phyloP scores from a whole-genome alignment of 2,797 vertebrate species.

The Lagodon rhomboides region DNA sequence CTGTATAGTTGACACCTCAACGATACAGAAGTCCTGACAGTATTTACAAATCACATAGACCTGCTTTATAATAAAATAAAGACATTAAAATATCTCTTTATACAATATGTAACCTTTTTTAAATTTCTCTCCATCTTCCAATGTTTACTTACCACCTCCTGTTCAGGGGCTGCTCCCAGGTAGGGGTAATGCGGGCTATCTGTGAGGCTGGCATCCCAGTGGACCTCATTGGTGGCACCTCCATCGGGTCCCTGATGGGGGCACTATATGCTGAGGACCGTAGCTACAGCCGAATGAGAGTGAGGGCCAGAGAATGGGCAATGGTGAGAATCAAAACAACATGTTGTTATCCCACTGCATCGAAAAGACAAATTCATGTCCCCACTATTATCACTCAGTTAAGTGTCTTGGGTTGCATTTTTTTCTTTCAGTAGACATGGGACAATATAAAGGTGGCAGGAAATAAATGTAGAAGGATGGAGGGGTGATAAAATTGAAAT shows the following conservation, averaged over 20 bases:
- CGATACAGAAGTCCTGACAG: no score
- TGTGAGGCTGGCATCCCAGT: conserved; percentile 91
- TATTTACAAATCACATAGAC: no score
- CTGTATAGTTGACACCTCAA: no score
- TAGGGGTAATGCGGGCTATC: conserved; percentile 92
- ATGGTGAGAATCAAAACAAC: conserved; percentile 86
- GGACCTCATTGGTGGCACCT: conserved; percentile 94
- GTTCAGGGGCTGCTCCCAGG: conserved; percentile 93
- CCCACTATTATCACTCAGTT: not conserved
- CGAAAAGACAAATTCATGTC: not conserved
- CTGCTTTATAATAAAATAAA: no score
- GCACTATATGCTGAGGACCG: conserved; percentile 94
- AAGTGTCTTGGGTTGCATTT: not conserved
- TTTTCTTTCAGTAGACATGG: not conserved
- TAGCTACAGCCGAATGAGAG: conserved; percentile 91
- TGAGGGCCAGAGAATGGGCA: conserved; percentile 94
- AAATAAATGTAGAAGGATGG: not conserved
- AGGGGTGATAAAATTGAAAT: no score
- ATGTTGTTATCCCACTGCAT: not conserved
- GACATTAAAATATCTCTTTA: no score
- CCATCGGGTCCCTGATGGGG: conserved; percentile 94
- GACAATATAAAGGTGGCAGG: not conserved
- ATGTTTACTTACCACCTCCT: conserved; percentile 4
- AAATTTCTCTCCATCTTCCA: not conserved
- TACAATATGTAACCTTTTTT: no score